Conservation (phyloP, 2,888 invertebrate genomes). For the Drosophila kambysellisi region DNA sequence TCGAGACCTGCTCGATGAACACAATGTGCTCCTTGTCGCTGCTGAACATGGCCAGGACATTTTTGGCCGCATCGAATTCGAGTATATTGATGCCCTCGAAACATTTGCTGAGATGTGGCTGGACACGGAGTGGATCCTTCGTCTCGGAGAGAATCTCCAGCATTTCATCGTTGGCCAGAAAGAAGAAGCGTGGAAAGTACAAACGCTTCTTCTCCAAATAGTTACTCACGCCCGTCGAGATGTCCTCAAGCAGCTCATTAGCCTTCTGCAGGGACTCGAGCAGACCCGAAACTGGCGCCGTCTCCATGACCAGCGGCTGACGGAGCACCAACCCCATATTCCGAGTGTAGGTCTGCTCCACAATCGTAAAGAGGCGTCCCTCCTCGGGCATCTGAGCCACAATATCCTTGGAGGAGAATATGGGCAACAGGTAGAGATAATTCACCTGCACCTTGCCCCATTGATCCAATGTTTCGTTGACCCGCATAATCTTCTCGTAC, state of each 20-base stretch:
- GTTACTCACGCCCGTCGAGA: slow-evolving; percentile 88
- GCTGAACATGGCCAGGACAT: slow-evolving; percentile 88
- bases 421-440: slow-evolving; percentile 88
- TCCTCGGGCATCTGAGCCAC: slow-evolving; percentile 89
- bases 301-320: slow-evolving; percentile 85
- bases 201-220: slow-evolving; percentile 89
- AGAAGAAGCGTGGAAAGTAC: slow-evolving; percentile 91
- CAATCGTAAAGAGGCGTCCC: slow-evolving; percentile 87
- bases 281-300: slow-evolving; percentile 87
- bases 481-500: slow-evolving; percentile 87
- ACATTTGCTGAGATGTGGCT: slow-evolving; percentile 89
- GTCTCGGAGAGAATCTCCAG: slow-evolving; percentile 90
- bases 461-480: slow-evolving; percentile 87
- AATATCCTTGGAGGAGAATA: slow-evolving; percentile 89
- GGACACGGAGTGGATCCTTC: slow-evolving; percentile 87
- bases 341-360: slow-evolving; percentile 85
- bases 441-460: slow-evolving; percentile 89
- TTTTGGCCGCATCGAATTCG: slow-evolving; percentile 85
- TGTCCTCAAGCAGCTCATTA: slow-evolving; percentile 87
- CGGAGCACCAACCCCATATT: slow-evolving; percentile 84
- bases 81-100: slow-evolving; percentile 89
- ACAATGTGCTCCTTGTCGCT: slow-evolving; percentile 87
- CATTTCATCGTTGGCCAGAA: slow-evolving; percentile 91
- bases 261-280: slow-evolving; percentile 89
- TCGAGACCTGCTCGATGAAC: slow-evolving; percentile 86